Percentiles rank a stretch among this genome's conserved stretches.
phyloP scores from a whole-genome alignment of 2,888 invertebrate genomes.

The Macrophya alboannulata region DNA sequence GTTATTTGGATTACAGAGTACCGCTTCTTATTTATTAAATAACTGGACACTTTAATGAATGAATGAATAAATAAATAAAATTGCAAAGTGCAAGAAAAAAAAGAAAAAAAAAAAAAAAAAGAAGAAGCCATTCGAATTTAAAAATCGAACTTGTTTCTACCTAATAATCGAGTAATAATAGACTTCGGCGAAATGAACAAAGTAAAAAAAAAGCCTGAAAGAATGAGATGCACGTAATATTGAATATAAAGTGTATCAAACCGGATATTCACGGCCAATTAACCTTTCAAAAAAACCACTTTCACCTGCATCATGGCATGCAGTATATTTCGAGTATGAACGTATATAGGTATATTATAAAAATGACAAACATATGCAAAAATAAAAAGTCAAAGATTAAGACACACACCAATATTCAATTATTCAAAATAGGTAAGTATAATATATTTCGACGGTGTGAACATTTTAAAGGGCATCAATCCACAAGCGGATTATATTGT shows the following conservation, averaged over 20 bases:
- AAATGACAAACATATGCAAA: neutral
- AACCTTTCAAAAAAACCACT: neutral
- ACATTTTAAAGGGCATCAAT: neutral
- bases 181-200: neutral
- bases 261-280: neutral
- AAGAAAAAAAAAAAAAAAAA: neutral
- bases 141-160: neutral
- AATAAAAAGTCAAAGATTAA: constrained; percentile 16
- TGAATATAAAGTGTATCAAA: constrained; percentile 2
- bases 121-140: too few species aligned
- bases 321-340: neutral
- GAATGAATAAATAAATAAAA: neutral
- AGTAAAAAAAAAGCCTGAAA: neutral
- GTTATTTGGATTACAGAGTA: neutral
- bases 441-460: neutral
- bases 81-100: neutral
- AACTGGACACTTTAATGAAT: neutral
- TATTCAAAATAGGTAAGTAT: neutral
- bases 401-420: neutral
- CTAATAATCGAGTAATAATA: neutral
- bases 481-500: neutral
- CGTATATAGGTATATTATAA: neutral
- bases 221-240: neutral
- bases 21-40: neutral
- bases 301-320: neutral